Base-by-base conservation (phyloP, 2,113 vertebrate genomes). In the Pedionomus torquatus region DNA sequence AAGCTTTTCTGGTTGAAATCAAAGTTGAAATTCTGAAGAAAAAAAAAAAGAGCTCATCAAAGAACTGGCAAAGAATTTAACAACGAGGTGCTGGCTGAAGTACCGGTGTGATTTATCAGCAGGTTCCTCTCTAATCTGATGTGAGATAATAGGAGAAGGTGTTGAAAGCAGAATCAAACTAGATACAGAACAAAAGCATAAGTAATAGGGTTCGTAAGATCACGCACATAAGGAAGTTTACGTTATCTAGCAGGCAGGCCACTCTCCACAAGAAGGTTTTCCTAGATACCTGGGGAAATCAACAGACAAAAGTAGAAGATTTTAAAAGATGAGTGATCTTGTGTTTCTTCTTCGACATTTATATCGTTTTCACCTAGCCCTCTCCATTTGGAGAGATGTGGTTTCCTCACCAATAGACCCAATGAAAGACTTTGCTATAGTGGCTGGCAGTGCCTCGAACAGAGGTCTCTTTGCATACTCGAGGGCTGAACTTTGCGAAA, bases 81-180 rank as follows among this genome's bases (percentile, higher is more conserved):
- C 89, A 87, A 87, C 57, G 82, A 91, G 70, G 81, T 83, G 83
- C 87, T 83, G 92, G 70, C 77, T 93, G 66, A 96, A 94, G 66
- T 91, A 83, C 74, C 86, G 89, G 80, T 61, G 89, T 79, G 94
- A 95, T 94, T 95, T 95, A 85, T 89, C 95, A 89, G 89, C 89
- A 83, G 69, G 80, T 46, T 93, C 86, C 87, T 79, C 81, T 91
- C 87, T 96, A 89, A 95, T 97, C 93, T 94, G 69, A 89, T 87
- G 61, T 85, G 91, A 96, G 91, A 92, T 97, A 93, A 96, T 84
- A 95, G 79, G 44, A 91, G 63, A 82, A 95, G 77, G 80, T 95
- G 92, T 97, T 92, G 87, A 95, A 97, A 91, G 86, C 31, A 89
- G 44, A 87, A 85, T 92, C 74, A 83, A 95, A 97, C 94, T 85